Evolutionary conservation across 2,888 invertebrate species (phyloP).

Genomic region (Plebejus melissa): DNA sequence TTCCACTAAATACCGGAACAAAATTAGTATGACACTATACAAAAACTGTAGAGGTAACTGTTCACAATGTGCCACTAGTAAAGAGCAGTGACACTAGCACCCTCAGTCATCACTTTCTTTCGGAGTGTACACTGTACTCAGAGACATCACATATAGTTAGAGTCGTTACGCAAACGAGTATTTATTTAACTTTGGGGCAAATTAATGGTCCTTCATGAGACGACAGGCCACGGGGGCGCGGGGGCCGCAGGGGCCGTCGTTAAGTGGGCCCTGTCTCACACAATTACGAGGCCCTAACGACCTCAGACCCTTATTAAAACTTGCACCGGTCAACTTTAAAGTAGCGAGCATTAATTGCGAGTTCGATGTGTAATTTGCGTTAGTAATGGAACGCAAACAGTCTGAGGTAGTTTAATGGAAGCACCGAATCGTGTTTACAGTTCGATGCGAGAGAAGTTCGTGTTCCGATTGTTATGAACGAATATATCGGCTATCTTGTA

Average conservation of each 20-base stretch:
- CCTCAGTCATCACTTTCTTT: neutral
- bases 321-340: conserved; percentile 65
- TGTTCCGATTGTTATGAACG: neutral
- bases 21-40: too few relatives aligned
- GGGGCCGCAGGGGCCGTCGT: neutral
- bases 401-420: neutral
- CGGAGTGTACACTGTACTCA: neutral
- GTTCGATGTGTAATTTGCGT: conserved; percentile 57
- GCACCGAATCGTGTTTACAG: neutral
- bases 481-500: too few relatives aligned
- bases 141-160: neutral
- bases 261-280: conserved; percentile 31
- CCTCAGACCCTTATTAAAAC: conserved; percentile 72
- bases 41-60: too few relatives aligned
- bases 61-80: neutral
- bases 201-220: conserved; percentile 12
- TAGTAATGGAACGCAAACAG: conserved; percentile 33
- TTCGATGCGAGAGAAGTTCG: neutral
- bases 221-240: neutral
- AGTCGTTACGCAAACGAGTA: conserved; percentile 6
- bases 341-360: conserved; percentile 68
- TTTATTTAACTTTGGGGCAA: conserved; percentile 5
- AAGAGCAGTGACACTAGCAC: too few relatives aligned
- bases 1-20: too few relatives aligned
- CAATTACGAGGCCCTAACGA: conserved; percentile 69